Conservation (phyloP, 2,888 invertebrate species). For the Sinohyriopsis cumingii region DNA sequence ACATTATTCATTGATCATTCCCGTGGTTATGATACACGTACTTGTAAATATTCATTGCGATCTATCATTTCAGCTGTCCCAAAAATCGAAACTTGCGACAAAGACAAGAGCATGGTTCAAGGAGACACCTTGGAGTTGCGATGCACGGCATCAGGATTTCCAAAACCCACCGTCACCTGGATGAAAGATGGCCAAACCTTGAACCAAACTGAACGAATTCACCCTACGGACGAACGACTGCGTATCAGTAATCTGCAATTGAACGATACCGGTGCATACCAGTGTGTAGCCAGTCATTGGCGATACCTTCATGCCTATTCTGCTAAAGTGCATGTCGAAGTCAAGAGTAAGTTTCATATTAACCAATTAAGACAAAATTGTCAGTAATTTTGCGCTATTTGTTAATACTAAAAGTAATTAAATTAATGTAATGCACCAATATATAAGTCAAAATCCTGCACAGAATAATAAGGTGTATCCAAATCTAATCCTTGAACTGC, state of each 20-base stretch:
- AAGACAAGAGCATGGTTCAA: conserved; percentile 85
- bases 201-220: conserved; percentile 9
- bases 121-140: conserved; percentile 85
- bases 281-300: conserved; percentile 76
- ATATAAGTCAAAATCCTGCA: too few species aligned
- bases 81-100: conserved; percentile 66
- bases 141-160: conserved; percentile 82
- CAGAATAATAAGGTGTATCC: too few species aligned
- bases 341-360: conserved; percentile 79
- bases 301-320: conserved; percentile 23
- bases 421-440: too few species aligned
- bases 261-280: conserved; percentile 82
- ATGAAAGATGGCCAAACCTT: conserved; percentile 66
- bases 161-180: conserved; percentile 82
- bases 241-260: conserved; percentile 78
- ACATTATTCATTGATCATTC: too few species aligned
- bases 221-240: conserved; percentile 68
- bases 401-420: too few species aligned
- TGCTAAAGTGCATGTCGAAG: conserved; percentile 79
- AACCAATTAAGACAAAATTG: too few species aligned
- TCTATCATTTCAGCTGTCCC: conserved; percentile 38
- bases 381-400: too few species aligned
- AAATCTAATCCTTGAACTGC: too few species aligned
- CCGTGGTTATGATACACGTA: too few species aligned
- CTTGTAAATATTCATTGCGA: too few species aligned